A percentile compares a stretch with the other conserved stretches of the same genome.
phyloP scores from a whole-genome alignment of 2,113 vertebrate species.

The Pycnonotus jocosus region DNA sequence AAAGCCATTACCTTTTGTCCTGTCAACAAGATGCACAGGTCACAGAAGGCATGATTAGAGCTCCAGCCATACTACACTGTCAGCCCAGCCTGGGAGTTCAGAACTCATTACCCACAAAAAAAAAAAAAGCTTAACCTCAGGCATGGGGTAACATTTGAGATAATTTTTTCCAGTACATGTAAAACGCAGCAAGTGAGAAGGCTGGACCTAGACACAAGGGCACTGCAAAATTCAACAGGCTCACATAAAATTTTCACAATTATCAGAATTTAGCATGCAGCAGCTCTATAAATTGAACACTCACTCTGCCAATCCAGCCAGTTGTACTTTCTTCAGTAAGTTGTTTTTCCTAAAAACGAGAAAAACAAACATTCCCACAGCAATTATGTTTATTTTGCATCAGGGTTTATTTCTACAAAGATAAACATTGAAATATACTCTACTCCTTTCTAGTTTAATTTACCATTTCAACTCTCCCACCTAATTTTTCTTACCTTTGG shows the following conservation, averaged over 20 bases:
- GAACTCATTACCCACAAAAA: not conserved
- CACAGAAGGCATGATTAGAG: not conserved
- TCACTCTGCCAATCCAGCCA: slow-evolving; percentile 94
- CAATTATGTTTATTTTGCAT: not conserved
- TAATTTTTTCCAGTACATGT: not conserved
- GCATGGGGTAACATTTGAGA: not conserved
- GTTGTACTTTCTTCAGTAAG: slow-evolving; percentile 78
- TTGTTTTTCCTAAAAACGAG: slow-evolving; percentile 37
- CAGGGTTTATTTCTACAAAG: not conserved
- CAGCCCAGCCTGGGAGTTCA: not conserved
- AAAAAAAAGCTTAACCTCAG: not conserved
- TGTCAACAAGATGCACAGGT: not conserved
- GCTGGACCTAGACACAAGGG: not conserved
- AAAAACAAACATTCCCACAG: slow-evolving; percentile 27
- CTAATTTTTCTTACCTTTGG: slow-evolving; percentile 50
- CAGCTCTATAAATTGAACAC: slow-evolving; percentile 57
- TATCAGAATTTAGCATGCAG: not conserved
- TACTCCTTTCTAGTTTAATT: not conserved
- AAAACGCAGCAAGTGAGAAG: not conserved
- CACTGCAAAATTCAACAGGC: not conserved
- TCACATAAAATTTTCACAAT: not conserved
- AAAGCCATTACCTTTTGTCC: not conserved
- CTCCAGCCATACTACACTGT: not conserved
- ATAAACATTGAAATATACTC: not conserved
- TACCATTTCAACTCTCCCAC: not conserved